Evolutionary conservation across 1,140 invertebrate species (phyloP).

Genomic region (Macrostomum lignano): DNA sequence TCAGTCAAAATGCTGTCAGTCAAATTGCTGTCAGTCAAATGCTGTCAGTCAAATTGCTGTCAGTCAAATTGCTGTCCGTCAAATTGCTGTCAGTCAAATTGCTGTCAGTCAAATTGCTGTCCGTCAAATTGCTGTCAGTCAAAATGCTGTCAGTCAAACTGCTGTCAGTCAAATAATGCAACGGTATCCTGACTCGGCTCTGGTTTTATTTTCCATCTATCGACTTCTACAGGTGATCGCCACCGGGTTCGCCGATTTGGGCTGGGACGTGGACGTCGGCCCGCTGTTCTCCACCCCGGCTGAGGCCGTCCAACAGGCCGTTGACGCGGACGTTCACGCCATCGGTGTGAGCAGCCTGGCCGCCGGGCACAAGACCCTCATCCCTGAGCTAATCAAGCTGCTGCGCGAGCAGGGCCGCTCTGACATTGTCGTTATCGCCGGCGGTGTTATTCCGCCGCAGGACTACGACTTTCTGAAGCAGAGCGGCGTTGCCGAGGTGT

Average conservation of each 20-base stretch:
- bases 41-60: too few relatives aligned
- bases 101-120: too few relatives aligned
- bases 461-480: slow-evolving; percentile 36
- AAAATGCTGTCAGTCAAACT: too few relatives aligned
- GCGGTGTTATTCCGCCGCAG: slow-evolving; percentile 40
- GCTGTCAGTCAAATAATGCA: too few relatives aligned
- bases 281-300: slow-evolving; percentile 35
- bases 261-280: slow-evolving; percentile 40
- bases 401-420: slow-evolving; percentile 32
- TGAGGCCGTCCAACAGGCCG: slow-evolving; percentile 37
- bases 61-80: too few relatives aligned
- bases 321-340: slow-evolving; percentile 39
- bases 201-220: too few relatives aligned
- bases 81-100: too few relatives aligned
- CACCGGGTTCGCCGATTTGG: slow-evolving; percentile 39
- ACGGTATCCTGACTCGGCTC: too few relatives aligned
- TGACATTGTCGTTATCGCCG: slow-evolving; percentile 37
- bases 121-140: too few relatives aligned
- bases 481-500: slow-evolving; percentile 32
- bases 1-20: too few relatives aligned
- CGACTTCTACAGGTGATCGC: too few relatives aligned
- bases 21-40: too few relatives aligned
- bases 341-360: slow-evolving; percentile 36
- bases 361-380: slow-evolving; percentile 37
- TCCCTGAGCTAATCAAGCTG: slow-evolving; percentile 34